A percentile compares a stretch with the other conserved stretches of the same genome.
Conservation (phyloP, 1,140 invertebrate genomes). For the Meloidogyne floridensis region DNA sequence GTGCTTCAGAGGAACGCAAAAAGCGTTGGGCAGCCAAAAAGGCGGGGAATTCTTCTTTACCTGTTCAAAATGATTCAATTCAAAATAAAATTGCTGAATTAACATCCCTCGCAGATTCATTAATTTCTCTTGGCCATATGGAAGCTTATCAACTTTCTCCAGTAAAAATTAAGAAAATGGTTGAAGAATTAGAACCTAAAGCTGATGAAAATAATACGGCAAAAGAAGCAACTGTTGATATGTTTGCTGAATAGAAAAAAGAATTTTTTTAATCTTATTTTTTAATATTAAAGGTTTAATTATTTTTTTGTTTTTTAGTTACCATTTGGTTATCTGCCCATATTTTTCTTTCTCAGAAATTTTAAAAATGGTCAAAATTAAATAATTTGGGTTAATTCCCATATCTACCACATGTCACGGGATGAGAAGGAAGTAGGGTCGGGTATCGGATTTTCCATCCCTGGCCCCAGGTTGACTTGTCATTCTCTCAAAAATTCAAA, state of each 20-base stretch:
- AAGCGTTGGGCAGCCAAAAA: constrained; percentile 51
- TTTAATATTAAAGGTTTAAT: background rate
- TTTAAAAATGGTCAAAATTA: too few relatives aligned
- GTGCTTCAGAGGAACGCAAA: constrained; percentile 51
- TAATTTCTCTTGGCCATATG: constrained; percentile 46
- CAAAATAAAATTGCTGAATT: constrained; percentile 40
- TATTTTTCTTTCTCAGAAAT: too few relatives aligned
- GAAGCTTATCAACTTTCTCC: constrained; percentile 41
- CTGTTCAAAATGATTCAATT: constrained; percentile 37
- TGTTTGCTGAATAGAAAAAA: constrained; percentile 20
- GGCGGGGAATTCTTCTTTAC: constrained; percentile 20
- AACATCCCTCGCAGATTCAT: constrained; percentile 42
- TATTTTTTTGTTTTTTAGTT: too few relatives aligned
- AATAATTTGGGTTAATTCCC: too few relatives aligned
- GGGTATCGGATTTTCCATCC: too few relatives aligned
- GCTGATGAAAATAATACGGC: background rate
- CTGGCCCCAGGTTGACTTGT: too few relatives aligned
- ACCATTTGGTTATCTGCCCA: too few relatives aligned
- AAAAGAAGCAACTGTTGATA: constrained; percentile 24
- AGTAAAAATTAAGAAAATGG: constrained; percentile 25
- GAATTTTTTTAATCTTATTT: background rate
- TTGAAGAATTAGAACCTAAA: constrained; percentile 17
- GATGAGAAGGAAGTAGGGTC: too few relatives aligned
- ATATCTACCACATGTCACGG: too few relatives aligned
- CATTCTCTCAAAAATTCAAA: too few relatives aligned